Evolutionary conservation across 2,113 vertebrate species (phyloP).

Genomic region (Chauna torquata): DNA sequence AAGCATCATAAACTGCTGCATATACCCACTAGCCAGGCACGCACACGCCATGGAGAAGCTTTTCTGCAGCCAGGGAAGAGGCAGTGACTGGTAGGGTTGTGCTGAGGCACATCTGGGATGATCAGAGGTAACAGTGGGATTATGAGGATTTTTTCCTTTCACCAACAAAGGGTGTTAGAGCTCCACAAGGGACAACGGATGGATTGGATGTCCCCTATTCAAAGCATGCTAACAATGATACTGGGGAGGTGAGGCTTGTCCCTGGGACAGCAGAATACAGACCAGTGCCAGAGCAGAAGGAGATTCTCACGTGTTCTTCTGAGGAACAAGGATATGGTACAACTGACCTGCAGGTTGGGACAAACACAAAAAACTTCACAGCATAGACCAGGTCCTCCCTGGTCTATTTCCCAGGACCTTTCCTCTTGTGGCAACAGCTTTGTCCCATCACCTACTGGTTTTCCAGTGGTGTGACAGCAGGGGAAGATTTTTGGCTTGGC

Average conservation of each 20-base stretch:
- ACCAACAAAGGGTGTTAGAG: neutral
- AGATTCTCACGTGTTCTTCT: neutral
- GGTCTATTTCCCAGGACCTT: neutral
- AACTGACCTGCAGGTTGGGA: neutral
- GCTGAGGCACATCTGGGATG: neutral
- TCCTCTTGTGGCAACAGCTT: neutral
- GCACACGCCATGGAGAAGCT: neutral
- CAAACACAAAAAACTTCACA: neutral
- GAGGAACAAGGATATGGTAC: neutral
- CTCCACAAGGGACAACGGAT: neutral
- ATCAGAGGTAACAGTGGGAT: neutral
- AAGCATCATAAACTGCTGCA: neutral
- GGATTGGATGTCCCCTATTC: neutral
- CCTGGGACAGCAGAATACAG: neutral
- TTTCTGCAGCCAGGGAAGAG: neutral
- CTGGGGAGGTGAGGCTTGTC: neutral
- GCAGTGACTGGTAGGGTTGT: neutral
- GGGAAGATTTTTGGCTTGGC: neutral
- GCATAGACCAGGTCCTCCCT: neutral
- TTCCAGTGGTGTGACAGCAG: neutral
- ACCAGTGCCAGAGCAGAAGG: neutral
- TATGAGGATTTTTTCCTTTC: neutral
- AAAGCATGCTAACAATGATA: neutral
- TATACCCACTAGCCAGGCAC: neutral
- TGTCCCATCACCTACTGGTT: neutral